Base-by-base conservation (phyloP, 2,888 invertebrate species). In the Ennomos erosarius region DNA sequence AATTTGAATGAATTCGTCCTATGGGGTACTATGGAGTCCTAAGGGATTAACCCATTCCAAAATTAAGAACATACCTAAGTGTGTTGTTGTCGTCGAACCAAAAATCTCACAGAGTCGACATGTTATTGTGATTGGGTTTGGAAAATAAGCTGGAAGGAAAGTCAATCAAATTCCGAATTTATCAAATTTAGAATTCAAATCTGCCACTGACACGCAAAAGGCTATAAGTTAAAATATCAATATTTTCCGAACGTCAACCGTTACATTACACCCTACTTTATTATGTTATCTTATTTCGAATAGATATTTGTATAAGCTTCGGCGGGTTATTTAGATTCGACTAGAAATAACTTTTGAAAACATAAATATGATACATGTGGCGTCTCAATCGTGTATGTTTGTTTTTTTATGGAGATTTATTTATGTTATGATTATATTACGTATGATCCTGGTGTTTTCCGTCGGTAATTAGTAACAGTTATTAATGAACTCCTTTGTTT, bases 351-450 rank as follows among this genome's bases (percentile, higher is more conserved):
- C 87, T 79, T 83, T 77, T 75, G 73, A 77, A 84, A 87, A 87
- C 85, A 84, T 86, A 87, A 88, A 87, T 87, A 88, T 83, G 87
- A 85, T 87, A 83, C 88, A 88, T 84, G 86, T 87, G 87, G 84
- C 81, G 77, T 82, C 87, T 85, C 84, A 85, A 87, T 87, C 82
- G 75, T 59, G 70, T 62, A 64, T 71, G 72, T 80, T 76, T 71
- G 74, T 77, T 75, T 72, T 81, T 79, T 80, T 76, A 75, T 72
- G 69, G 65, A 73, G 75, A 79, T 83, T 78, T 84, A 82, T 84
- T 81, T 84, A 75, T 76, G 72, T 78, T 78, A 74, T 66, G 71
- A 76, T 76, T 75, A 60, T 63, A 75, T 71, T 74, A 71, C 63
- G 71, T 65, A 69, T 65, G 69, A 73, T 77, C 70, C 72, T 68